Conservation (phyloP, 1,140 invertebrate species). For the Arctopsyche grandis region DNA sequence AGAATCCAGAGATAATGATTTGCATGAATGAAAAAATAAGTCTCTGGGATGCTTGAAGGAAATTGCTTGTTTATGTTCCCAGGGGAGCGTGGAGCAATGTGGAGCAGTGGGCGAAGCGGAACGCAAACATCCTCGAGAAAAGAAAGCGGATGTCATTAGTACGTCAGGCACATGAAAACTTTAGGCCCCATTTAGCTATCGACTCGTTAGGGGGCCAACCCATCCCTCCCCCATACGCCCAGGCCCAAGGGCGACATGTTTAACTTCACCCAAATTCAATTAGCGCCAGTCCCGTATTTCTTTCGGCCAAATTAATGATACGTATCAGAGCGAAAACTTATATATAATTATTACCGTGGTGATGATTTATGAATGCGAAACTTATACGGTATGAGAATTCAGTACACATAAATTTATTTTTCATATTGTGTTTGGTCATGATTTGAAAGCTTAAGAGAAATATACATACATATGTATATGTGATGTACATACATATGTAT, state of each 20-base stretch:
- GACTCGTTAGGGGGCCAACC: conserved; percentile 46
- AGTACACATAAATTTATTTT: too few species aligned
- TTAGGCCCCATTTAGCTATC: conserved; percentile 51
- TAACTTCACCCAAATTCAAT: conserved; percentile 24
- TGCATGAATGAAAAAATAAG: conserved; percentile 8
- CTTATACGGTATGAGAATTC: too few species aligned
- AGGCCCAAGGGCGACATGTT: conserved; percentile 24
- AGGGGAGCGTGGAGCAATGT: conserved; percentile 31
- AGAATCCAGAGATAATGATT: conserved; percentile 12
- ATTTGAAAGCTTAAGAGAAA: too few species aligned
- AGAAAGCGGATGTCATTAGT: conserved; percentile 54
- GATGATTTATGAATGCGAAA: too few species aligned
- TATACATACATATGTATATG: too few species aligned
- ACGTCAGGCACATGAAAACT: conserved; percentile 46
- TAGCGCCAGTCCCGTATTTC: background rate
- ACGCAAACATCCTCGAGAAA: conserved; percentile 44
- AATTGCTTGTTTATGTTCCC: conserved; percentile 50
- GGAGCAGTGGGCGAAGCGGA: conserved; percentile 28
- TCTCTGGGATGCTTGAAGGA: conserved; percentile 31
- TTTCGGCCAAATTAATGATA: background rate
- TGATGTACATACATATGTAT: too few species aligned
- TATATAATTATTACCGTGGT: too few species aligned
- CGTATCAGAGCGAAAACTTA: background rate
- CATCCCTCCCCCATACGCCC: background rate
- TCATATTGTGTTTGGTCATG: too few species aligned